Evolutionary conservation across 2,888 invertebrate genomes (phyloP).

Genomic region (Nephrotoma guestfalica): DNA sequence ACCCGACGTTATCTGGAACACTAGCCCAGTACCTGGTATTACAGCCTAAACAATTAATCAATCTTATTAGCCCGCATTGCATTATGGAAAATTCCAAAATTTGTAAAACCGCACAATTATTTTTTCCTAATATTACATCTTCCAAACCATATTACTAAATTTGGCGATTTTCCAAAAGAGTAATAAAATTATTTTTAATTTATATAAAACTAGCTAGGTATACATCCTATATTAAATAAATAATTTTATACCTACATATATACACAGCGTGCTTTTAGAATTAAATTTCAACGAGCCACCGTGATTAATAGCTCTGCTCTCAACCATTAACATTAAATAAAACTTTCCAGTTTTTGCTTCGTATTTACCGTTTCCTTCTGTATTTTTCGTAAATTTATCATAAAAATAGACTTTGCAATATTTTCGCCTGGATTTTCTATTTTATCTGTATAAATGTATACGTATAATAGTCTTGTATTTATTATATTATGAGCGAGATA

Average conservation of each 20-base stretch:
- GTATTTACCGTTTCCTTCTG: not conserved
- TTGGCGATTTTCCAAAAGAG: not conserved
- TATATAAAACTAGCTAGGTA: not conserved
- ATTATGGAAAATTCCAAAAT: too few relatives aligned
- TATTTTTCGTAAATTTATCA: not conserved
- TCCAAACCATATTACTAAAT: not conserved
- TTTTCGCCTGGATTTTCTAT: not conserved
- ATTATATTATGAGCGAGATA: not conserved
- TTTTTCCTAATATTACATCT: not conserved
- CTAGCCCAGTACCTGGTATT: too few relatives aligned
- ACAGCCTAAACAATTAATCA: too few relatives aligned
- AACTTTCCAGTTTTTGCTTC: not conserved
- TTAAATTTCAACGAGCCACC: not conserved
- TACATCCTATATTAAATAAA: not conserved
- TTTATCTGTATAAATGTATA: not conserved
- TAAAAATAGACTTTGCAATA: not conserved
- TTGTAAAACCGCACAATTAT: not conserved
- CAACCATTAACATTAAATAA: not conserved
- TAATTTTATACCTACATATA: not conserved
- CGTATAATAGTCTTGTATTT: not conserved
- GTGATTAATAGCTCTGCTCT: not conserved
- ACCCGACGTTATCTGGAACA: too few relatives aligned
- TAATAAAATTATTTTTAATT: not conserved
- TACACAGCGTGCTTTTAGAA: not conserved
- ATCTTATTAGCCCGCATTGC: too few relatives aligned